Evolutionary conservation across 2,888 invertebrate species (phyloP).

Genomic region (Agriopis aurantiaria): DNA sequence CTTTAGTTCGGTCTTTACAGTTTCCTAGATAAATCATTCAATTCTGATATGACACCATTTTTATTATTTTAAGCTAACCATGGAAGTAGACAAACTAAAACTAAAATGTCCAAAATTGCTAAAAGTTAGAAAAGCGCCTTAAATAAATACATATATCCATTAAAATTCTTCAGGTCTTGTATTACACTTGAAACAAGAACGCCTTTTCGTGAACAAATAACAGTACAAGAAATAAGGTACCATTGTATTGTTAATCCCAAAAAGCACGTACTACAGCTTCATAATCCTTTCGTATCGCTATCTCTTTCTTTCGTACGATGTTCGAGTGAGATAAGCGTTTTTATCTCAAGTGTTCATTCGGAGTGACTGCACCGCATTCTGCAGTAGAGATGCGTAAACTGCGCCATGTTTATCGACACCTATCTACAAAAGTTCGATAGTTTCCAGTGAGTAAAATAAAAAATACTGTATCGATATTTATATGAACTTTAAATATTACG

Average conservation of each 20-base stretch:
- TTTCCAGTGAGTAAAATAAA: too few species aligned
- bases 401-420: conserved; percentile 42
- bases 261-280: conserved; percentile 71
- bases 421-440: conserved; percentile 25
- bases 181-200: conserved; percentile 41
- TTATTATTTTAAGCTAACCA: too few species aligned
- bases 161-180: background rate
- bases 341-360: conserved; percentile 75
- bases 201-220: conserved; percentile 44
- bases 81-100: too few species aligned
- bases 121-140: too few species aligned
- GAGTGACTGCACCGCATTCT: conserved; percentile 81
- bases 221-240: conserved; percentile 51
- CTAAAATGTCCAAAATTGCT: too few species aligned
- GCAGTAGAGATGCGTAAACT: conserved; percentile 63
- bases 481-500: too few species aligned
- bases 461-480: too few species aligned
- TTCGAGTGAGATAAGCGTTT: conserved; percentile 28
- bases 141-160: too few species aligned
- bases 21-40: too few species aligned
- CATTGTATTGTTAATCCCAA: conserved; percentile 59
- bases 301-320: conserved; percentile 50
- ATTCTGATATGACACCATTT: too few species aligned
- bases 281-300: conserved; percentile 68
- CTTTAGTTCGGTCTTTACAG: too few species aligned